Percentiles rank a stretch among this genome's conserved stretches.
Evolutionary conservation across 2,797 vertebrate species (phyloP).

Genomic region (Sebastes dallii): DNA sequence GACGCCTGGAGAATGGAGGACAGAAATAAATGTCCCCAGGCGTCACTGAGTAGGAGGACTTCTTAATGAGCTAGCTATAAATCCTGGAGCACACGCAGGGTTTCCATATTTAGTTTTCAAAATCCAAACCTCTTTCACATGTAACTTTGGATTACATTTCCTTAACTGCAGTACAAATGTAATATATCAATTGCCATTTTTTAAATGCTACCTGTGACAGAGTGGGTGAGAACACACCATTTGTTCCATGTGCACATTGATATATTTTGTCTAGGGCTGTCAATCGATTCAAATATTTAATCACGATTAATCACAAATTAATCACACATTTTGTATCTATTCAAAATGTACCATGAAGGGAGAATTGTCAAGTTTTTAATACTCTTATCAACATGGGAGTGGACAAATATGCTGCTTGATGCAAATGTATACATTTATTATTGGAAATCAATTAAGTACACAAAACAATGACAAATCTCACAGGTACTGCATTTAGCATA

Average conservation of each 20-base stretch:
- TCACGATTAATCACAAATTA: too few species aligned
- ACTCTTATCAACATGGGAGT: too few species aligned
- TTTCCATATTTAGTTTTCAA: conserved; percentile 11
- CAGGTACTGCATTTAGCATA: too few species aligned
- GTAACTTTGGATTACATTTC: neutral
- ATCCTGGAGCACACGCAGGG: conserved; percentile 16
- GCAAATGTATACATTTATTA: too few species aligned
- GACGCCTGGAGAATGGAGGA: conserved; percentile 11
- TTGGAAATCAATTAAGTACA: too few species aligned
- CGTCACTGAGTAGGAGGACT: conserved; percentile 36
- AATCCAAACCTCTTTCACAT: conserved; percentile 5
- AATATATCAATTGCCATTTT: neutral
- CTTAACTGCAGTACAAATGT: neutral
- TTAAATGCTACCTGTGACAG: neutral
- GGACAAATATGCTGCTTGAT: too few species aligned
- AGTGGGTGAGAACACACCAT: neutral
- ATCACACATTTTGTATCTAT: too few species aligned
- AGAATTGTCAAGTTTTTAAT: too few species aligned
- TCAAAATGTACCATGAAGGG: too few species aligned
- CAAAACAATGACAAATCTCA: too few species aligned
- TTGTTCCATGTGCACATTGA: neutral
- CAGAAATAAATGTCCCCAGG: conserved; percentile 43
- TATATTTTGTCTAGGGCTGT: neutral
- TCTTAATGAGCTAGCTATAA: neutral
- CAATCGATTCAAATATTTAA: too few species aligned